These are phyloP conservation scores for Chaetops frenatus DNA, from an alignment of 2,113 vertebrate species.

Conservation along the genomic window DNA sequence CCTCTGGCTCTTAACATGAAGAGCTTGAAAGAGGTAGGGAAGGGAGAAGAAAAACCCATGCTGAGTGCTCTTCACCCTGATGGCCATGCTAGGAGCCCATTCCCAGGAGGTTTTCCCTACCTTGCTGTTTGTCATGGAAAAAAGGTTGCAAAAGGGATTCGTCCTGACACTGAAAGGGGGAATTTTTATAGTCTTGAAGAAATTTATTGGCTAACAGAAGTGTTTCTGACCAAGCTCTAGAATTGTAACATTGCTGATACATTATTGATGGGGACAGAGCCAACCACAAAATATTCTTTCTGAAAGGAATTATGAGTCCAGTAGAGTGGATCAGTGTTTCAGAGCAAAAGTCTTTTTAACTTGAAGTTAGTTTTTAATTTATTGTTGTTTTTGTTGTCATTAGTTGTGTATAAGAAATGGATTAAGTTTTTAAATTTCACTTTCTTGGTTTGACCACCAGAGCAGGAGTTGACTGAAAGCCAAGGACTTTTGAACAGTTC, in stretches of 20 bases:
- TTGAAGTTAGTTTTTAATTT: background rate
- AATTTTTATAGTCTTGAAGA: background rate
- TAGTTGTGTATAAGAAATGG: background rate
- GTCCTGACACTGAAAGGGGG: background rate
- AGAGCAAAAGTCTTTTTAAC: background rate
- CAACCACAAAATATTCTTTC: background rate
- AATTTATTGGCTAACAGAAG: background rate
- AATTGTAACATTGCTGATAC: background rate
- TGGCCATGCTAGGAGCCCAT: background rate
- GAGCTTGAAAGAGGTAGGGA: background rate
- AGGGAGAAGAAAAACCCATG: background rate
- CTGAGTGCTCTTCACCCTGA: background rate
- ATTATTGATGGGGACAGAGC: background rate
- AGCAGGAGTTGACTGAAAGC: background rate
- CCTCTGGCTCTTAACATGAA: fast-evolving
- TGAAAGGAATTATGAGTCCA: background rate
- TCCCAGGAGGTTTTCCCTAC: background rate
- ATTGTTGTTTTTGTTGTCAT: background rate
- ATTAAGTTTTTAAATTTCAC: background rate
- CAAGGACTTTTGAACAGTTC: background rate
- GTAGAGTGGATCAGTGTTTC: background rate
- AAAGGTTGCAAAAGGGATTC: background rate
- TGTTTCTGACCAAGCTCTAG: background rate
- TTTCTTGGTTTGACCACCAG: background rate
- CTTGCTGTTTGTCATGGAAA: background rate